Evolutionary conservation across 2,113 vertebrate species (phyloP), one percentile per base, ranked within the genome.

Genomic region (Theristicus caerulescens): DNA sequence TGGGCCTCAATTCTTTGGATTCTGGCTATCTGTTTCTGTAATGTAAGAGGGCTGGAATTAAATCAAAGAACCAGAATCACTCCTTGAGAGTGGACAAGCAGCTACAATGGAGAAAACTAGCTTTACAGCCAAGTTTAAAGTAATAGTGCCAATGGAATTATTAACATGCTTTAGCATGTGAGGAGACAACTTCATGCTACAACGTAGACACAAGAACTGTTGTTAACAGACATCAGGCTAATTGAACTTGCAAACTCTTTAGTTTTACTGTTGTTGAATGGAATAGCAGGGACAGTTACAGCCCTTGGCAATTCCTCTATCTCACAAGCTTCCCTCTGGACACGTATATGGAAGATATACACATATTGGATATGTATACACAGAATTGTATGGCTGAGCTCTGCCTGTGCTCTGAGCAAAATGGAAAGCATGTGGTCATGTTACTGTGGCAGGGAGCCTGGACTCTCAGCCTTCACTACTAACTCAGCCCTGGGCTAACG

Each of bases 261-360:
- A n/a, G 54, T 72, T 82, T 79, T 82, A 34, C 54, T 90, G 29
- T 54, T 90, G 57, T 32, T 58, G 46, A 83, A 85, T 15, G 29
- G 38, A 42, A 40, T 38, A 79, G 46, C n/a, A 79, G 42, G 1
- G 1, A 64, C 36, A 91, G 70, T 52, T 74, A 49, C 59, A 86
- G 42, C 38, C n/a, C 26, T 49, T 49, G 31, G 57, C 36, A 72
- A 46, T 58, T 49, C 27, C 38, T 82, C 42, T 59, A 2, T 32
- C 26, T 82, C 74, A 61, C 47, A 47, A 67, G 47, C 12, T 82
- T 88, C 49, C 34, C 74, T 66, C 66, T 72, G 73, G n/a, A 78
- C 17, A n/a, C 1, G 0, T 2, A 11, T 2, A 6, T 27, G 42
- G 59, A 69, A 57, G 26, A 84, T 9, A n/a, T 0, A 58, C 54